phyloP scores from a whole-genome alignment of 1,140 invertebrate genomes.

The Zaprionus kolodkinae region DNA sequence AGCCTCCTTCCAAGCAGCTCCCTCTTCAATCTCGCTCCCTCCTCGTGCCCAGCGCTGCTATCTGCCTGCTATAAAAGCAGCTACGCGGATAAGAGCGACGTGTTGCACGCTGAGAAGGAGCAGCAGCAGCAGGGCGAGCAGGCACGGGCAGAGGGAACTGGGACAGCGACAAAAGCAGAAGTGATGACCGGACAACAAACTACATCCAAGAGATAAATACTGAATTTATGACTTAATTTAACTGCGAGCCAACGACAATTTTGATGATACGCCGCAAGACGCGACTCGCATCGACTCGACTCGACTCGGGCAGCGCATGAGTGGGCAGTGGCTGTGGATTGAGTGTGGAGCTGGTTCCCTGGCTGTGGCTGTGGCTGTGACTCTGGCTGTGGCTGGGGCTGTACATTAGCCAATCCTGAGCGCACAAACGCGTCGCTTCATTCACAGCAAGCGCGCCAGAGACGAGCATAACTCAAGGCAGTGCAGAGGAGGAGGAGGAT shows the following conservation, averaged over 20 bases:
- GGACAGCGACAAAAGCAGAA: slow-evolving; percentile 74
- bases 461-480: slow-evolving; percentile 73
- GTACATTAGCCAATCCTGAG: slow-evolving; percentile 80
- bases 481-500: background rate
- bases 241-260: slow-evolving; percentile 83
- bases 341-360: background rate
- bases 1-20: background rate
- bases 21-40: slow-evolving; percentile 1
- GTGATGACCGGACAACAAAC: slow-evolving; percentile 84
- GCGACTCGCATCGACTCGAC: background rate
- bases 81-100: slow-evolving; percentile 65
- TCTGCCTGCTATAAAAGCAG: slow-evolving; percentile 78
- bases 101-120: slow-evolving; percentile 17
- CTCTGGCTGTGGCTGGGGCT: slow-evolving; percentile 40
- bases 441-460: slow-evolving; percentile 61
- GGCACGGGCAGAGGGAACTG: background rate
- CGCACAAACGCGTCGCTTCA: slow-evolving; percentile 71
- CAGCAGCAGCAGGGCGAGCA: slow-evolving; percentile 1
- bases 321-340: slow-evolving; percentile 63
- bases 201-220: slow-evolving; percentile 84
- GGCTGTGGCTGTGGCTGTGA: slow-evolving; percentile 30
- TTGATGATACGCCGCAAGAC: slow-evolving; percentile 61
- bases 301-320: slow-evolving; percentile 51
- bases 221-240: slow-evolving; percentile 84
- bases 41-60: slow-evolving; percentile 28